A percentile compares a stretch with the other conserved stretches of the same genome.
Evolutionary conservation across 1,140 invertebrate genomes (phyloP).

Genomic region (Drosophila pseudoananassae): DNA sequence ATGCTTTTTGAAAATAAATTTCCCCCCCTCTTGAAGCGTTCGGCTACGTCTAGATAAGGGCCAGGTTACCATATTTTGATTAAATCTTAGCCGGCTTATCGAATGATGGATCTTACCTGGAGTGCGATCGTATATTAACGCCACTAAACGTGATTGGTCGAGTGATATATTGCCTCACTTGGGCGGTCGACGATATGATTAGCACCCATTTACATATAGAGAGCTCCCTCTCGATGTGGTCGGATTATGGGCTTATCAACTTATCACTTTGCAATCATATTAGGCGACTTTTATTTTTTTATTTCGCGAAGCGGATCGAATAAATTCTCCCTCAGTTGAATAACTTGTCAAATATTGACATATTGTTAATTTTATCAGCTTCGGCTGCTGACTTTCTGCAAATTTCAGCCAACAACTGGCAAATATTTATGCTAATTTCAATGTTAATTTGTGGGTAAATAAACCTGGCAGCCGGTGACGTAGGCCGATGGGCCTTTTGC

Average conservation of each 20-base stretch:
- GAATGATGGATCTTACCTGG: constrained; percentile 21
- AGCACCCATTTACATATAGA: constrained; percentile 51
- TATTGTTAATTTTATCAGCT: constrained; percentile 63
- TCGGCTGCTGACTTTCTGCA: constrained; percentile 23
- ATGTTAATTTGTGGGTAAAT: constrained; percentile 63
- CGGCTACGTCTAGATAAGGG: constrained; percentile 12
- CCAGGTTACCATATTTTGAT: constrained; percentile 25
- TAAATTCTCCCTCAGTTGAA: constrained; percentile 46
- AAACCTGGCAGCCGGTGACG: constrained; percentile 52
- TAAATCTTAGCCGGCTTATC: constrained; percentile 48
- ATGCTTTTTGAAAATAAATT: neutral
- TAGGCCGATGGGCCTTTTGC: constrained; percentile 23
- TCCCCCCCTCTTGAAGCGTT: neutral
- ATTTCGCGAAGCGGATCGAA: constrained; percentile 30
- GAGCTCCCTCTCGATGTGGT: neutral
- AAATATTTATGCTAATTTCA: constrained; percentile 42
- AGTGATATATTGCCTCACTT: constrained; percentile 57
- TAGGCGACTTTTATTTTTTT: constrained; percentile 37
- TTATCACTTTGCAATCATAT: constrained; percentile 52
- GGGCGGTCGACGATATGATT: constrained; percentile 50
- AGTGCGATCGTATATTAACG: constrained; percentile 47
- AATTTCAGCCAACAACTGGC: constrained; percentile 19
- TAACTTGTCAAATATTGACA: constrained; percentile 69
- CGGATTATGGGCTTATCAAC: constrained; percentile 47
- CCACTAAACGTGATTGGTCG: constrained; percentile 47